Evolutionary conservation across 2,113 vertebrate genomes (phyloP).

Genomic region (Phyllostomus hastatus): DNA sequence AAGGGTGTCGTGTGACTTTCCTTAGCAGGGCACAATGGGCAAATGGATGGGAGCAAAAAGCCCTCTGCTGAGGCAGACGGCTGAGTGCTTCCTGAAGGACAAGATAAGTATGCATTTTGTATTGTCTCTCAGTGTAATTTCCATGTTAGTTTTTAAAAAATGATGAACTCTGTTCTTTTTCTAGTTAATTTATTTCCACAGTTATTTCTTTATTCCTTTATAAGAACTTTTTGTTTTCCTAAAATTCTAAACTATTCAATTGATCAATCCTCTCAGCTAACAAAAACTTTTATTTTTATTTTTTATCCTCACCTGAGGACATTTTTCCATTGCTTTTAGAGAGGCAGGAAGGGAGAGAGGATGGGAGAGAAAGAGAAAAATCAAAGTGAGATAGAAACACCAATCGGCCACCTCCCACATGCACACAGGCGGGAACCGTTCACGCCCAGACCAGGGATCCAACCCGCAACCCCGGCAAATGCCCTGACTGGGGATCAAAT

Average conservation of each 20-base stretch:
- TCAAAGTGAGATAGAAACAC: no score
- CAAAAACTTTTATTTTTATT: not conserved
- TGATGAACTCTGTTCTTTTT: not conserved
- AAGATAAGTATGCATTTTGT: not conserved
- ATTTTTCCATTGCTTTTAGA: no score
- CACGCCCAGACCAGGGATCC: no score
- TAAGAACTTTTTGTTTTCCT: not conserved
- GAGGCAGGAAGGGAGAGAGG: no score
- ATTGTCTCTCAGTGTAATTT: not conserved
- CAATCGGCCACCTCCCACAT: no score
- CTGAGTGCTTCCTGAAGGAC: not conserved
- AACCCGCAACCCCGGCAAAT: no score
- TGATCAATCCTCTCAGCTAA: not conserved
- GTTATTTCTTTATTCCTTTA: not conserved
- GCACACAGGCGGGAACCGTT: no score
- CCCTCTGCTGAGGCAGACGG: not conserved
- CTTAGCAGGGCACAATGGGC: no score
- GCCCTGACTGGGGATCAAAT: no score
- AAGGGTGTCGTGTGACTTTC: not conserved
- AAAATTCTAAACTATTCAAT: not conserved
- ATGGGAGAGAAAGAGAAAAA: no score
- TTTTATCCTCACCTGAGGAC: no score
- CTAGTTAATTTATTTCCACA: not conserved
- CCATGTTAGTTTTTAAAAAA: not conserved
- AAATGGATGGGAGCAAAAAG: not conserved